Evolutionary conservation across 2,888 invertebrate genomes (phyloP).

Genomic region (Lordiphosa andalusiaca): DNA sequence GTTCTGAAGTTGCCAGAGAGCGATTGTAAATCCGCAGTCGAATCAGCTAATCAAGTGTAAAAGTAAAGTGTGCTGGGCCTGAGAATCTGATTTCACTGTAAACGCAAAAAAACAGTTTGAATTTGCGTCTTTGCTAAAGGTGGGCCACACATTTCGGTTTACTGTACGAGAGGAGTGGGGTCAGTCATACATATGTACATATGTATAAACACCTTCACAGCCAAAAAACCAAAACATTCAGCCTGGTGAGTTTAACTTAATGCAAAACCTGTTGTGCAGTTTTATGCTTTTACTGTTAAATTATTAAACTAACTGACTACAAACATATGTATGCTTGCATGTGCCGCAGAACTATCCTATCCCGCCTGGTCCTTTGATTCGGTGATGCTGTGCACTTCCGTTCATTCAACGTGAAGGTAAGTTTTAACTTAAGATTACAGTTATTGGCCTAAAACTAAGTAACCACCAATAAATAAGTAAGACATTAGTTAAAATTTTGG

Average conservation of each 20-base stretch:
- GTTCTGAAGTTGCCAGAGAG: too few species aligned
- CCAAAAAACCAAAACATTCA: slow-evolving; percentile 5
- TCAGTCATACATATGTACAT: slow-evolving; percentile 4
- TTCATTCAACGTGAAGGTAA: too few species aligned
- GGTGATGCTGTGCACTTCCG: too few species aligned
- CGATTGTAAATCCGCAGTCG: too few species aligned
- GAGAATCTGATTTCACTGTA: slow-evolving; percentile 1
- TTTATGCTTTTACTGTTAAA: too few species aligned
- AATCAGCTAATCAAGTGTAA: neutral
- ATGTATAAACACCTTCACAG: slow-evolving; percentile 8
- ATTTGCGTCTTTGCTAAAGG: slow-evolving; percentile 2
- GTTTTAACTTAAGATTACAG: too few species aligned
- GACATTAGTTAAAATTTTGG: neutral
- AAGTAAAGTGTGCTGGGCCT: slow-evolving; percentile 5
- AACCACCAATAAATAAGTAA: neutral
- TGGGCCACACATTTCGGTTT: slow-evolving; percentile 1
- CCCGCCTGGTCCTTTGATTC: too few species aligned
- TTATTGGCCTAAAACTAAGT: too few species aligned
- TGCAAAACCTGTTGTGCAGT: neutral
- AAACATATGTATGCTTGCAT: too few species aligned
- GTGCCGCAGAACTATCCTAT: too few species aligned
- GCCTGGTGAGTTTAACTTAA: slow-evolving; percentile 1
- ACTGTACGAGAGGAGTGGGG: slow-evolving; percentile 1
- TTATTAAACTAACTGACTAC: too few species aligned
- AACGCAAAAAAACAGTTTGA: slow-evolving; percentile 1